Conservation (phyloP, 1,140 invertebrate species). For the Drosophila navojoa region DNA sequence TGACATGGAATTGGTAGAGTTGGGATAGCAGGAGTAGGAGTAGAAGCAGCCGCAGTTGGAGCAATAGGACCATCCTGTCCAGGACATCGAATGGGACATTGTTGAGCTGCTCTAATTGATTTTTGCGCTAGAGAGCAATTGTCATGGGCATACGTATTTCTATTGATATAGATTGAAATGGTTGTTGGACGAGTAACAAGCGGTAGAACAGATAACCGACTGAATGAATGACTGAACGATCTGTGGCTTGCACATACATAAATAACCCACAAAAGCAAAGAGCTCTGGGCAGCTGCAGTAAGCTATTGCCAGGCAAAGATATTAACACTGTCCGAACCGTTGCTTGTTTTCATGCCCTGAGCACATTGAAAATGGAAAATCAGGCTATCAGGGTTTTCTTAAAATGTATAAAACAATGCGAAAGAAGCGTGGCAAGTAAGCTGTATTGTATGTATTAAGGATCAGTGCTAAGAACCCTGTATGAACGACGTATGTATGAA, state of each 20-base stretch:
- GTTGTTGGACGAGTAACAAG: neutral
- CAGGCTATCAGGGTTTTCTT: too few species aligned
- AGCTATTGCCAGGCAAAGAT: neutral
- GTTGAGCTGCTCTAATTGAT: conserved; percentile 57
- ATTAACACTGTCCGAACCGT: too few species aligned
- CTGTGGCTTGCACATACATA: conserved; percentile 7
- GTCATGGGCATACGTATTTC: conserved; percentile 50
- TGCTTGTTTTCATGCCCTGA: neutral
- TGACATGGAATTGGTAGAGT: neutral
- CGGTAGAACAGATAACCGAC: neutral
- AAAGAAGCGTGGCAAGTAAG: too few species aligned
- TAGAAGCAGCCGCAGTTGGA: neutral
- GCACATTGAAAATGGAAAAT: too few species aligned
- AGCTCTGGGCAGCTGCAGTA: neutral
- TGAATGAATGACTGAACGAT: conserved; percentile 1
- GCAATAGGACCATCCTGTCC: neutral
- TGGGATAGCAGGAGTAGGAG: neutral
- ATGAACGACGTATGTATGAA: neutral
- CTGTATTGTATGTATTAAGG: too few species aligned
- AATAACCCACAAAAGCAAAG: conserved; percentile 3
- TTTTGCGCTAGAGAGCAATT: conserved; percentile 80
- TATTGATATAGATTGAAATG: conserved; percentile 43
- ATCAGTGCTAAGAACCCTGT: too few species aligned
- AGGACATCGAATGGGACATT: conserved; percentile 32
- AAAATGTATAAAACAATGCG: too few species aligned